Conservation (phyloP, 2,797 vertebrate species). For the Mico argentatus region DNA sequence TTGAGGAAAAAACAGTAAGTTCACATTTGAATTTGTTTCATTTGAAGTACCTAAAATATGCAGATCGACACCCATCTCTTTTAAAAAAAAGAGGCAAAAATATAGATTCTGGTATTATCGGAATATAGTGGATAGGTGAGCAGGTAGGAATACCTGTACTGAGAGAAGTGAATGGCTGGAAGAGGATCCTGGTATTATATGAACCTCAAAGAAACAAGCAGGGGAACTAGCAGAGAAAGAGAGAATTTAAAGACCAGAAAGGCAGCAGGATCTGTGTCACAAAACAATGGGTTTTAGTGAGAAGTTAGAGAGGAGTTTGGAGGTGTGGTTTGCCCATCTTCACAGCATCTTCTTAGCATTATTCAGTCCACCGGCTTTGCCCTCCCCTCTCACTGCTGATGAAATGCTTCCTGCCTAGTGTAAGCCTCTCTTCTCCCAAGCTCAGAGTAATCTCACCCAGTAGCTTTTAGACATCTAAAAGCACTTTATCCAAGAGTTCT, state of each 20-base stretch:
- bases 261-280: neutral
- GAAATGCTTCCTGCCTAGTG: rapidly evolving
- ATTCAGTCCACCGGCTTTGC: neutral
- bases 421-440: neutral
- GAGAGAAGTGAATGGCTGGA: neutral
- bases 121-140: neutral
- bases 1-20: neutral
- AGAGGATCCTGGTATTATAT: neutral
- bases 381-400: neutral
- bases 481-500: too few species aligned
- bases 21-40: neutral
- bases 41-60: neutral
- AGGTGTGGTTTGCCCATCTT: neutral
- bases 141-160: neutral
- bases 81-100: neutral
- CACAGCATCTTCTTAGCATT: rapidly evolving
- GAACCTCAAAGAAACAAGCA: neutral
- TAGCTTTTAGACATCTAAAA: neutral
- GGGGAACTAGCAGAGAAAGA: neutral
- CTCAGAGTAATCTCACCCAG: neutral
- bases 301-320: neutral
- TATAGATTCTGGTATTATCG: neutral
- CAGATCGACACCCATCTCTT: neutral
- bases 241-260: neutral
- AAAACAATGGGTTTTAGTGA: neutral